phyloP scores from a whole-genome alignment of 2,888 invertebrate species.

The Agonum fuliginosum region DNA sequence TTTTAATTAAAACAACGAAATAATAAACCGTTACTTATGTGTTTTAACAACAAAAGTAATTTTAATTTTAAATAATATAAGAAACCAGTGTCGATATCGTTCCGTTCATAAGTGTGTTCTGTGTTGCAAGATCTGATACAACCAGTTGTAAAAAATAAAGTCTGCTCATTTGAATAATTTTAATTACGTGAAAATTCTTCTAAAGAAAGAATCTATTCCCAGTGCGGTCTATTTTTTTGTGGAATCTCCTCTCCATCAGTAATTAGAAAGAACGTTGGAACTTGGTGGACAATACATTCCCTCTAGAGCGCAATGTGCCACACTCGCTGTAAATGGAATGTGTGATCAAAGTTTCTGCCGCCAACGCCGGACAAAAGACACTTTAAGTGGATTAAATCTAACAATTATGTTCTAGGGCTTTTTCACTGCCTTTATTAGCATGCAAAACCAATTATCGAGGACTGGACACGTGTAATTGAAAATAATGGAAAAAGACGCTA shows the following conservation, averaged over 20 bases:
- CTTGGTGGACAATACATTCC: constrained; percentile 45
- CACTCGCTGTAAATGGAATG: constrained; percentile 50
- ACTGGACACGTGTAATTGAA: constrained; percentile 38
- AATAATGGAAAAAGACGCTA: constrained; percentile 31
- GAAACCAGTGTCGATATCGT: too few relatives aligned
- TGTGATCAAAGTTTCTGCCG: constrained; percentile 57
- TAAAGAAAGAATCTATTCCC: constrained; percentile 11
- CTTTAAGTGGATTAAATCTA: constrained; percentile 58
- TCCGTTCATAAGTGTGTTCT: too few relatives aligned
- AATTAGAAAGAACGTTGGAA: constrained; percentile 56
- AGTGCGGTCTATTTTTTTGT: constrained; percentile 7
- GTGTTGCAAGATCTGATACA: too few relatives aligned
- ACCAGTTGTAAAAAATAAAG: too few relatives aligned
- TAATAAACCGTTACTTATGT: too few relatives aligned
- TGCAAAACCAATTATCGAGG: constrained; percentile 50
- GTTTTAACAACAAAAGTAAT: too few relatives aligned
- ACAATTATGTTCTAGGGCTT: constrained; percentile 53
- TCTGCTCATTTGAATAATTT: too few relatives aligned
- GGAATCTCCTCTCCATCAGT: constrained; percentile 27
- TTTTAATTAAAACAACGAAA: too few relatives aligned
- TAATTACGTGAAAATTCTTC: too few relatives aligned
- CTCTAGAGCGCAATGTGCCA: background rate
- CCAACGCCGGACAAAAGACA: constrained; percentile 52
- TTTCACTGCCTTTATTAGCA: constrained; percentile 51
- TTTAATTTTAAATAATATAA: too few relatives aligned